Evolutionary conservation across 2,888 invertebrate genomes (phyloP).

Genomic region (Caenorhabditis sinica): DNA sequence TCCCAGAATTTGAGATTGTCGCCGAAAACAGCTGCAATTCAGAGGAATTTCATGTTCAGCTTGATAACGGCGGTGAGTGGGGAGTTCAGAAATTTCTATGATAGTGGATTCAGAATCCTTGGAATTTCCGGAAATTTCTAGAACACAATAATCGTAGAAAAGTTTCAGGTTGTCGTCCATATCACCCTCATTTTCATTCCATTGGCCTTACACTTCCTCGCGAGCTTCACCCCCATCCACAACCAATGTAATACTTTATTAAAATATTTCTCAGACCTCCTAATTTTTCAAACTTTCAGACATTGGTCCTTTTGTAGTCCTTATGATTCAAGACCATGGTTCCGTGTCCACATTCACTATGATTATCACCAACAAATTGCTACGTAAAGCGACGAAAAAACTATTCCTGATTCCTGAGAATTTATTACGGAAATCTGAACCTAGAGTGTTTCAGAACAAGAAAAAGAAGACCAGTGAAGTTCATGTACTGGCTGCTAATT

Average conservation of each 20-base stretch:
- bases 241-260: neutral
- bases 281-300: slow-evolving; percentile 6
- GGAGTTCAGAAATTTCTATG: too few relatives aligned
- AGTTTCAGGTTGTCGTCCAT: neutral
- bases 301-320: neutral
- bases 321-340: slow-evolving; percentile 9
- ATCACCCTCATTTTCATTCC: neutral
- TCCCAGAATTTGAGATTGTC: neutral
- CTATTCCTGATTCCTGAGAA: neutral
- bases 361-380: slow-evolving; percentile 12
- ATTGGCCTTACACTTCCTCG: neutral
- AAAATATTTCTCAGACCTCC: too few relatives aligned
- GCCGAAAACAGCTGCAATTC: neutral
- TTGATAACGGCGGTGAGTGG: neutral
- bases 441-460: neutral
- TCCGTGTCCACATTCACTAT: slow-evolving; percentile 17
- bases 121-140: too few relatives aligned
- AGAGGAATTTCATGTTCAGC: slow-evolving; percentile 17
- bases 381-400: neutral
- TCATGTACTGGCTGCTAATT: neutral
- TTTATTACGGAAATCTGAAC: neutral
- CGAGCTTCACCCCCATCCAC: neutral
- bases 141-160: too few relatives aligned
- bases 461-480: slow-evolving; percentile 5
- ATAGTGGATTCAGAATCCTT: too few relatives aligned